A percentile compares a stretch with the other conserved stretches of the same genome.
These are phyloP conservation scores for Otis tarda DNA, from an alignment of 2,113 vertebrate genomes.

Conservation along the genomic window DNA sequence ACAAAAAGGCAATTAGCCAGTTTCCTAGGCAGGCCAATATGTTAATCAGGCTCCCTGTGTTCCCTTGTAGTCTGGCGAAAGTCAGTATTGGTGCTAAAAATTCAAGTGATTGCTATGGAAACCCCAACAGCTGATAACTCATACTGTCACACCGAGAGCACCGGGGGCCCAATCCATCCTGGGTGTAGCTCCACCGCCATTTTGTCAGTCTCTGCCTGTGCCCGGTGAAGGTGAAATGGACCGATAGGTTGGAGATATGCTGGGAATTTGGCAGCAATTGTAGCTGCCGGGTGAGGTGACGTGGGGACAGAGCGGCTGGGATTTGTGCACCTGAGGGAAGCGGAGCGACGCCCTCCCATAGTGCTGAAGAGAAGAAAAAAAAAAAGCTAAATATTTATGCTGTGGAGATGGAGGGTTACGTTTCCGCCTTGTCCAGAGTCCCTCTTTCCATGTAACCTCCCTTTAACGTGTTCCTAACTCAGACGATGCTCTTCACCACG, in stretches of 20 bases:
- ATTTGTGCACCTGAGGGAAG: not conserved
- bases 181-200: accelerated
- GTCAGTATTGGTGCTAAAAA: not conserved
- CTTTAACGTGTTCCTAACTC: not conserved
- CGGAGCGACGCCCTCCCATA: accelerated
- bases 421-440: too few relatives aligned
- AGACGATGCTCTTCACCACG: accelerated
- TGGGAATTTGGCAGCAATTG: not conserved
- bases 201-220: not conserved
- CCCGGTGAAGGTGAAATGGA: not conserved
- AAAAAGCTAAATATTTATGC: not conserved
- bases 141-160: not conserved
- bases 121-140: not conserved
- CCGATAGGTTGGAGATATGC: too few relatives aligned
- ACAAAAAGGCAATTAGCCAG: not conserved
- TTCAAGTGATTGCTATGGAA: not conserved
- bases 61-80: not conserved
- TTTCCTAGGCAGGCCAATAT: not conserved
- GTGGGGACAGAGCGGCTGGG: not conserved
- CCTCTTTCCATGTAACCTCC: not conserved
- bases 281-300: accelerated
- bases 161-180: too few relatives aligned
- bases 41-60: not conserved
- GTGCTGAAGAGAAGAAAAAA: not conserved
- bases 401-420: not conserved